Conservation (phyloP, 2,113 vertebrate species). For the Erythrocercus mccallii region DNA sequence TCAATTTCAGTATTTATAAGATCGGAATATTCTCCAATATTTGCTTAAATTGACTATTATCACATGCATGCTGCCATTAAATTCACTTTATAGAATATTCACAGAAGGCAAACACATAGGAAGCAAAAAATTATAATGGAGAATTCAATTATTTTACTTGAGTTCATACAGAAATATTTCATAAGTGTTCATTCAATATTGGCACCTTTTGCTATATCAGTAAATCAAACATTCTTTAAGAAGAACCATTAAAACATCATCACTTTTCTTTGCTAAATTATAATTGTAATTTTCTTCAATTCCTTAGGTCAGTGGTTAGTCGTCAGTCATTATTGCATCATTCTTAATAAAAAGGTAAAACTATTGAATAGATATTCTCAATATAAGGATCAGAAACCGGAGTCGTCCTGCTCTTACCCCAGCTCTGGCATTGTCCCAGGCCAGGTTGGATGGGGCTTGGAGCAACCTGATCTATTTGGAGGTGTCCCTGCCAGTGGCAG, state of each 20-base stretch:
- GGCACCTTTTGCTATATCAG: background rate
- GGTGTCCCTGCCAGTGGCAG: background rate
- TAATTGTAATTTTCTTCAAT: background rate
- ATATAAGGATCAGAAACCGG: background rate
- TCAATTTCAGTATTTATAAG: background rate
- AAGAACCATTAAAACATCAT: background rate
- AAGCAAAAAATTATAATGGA: background rate
- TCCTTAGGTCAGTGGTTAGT: background rate
- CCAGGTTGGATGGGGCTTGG: background rate
- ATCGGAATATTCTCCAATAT: conserved; percentile 22
- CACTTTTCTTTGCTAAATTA: background rate
- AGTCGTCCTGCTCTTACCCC: background rate
- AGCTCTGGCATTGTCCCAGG: background rate
- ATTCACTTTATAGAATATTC: conserved; percentile 46
- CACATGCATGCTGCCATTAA: background rate
- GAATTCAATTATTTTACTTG: conserved; percentile 23
- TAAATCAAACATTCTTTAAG: background rate
- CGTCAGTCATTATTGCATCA: background rate
- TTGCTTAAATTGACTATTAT: conserved; percentile 19
- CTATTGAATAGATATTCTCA: background rate
- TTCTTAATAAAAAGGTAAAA: background rate
- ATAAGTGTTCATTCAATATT: background rate
- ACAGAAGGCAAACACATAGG: conserved; percentile 14
- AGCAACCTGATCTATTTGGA: background rate
- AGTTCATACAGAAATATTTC: background rate